These are phyloP conservation scores for Tetramorium bicarinatum DNA, from an alignment of 2,888 invertebrate species.

Conservation along the genomic window DNA sequence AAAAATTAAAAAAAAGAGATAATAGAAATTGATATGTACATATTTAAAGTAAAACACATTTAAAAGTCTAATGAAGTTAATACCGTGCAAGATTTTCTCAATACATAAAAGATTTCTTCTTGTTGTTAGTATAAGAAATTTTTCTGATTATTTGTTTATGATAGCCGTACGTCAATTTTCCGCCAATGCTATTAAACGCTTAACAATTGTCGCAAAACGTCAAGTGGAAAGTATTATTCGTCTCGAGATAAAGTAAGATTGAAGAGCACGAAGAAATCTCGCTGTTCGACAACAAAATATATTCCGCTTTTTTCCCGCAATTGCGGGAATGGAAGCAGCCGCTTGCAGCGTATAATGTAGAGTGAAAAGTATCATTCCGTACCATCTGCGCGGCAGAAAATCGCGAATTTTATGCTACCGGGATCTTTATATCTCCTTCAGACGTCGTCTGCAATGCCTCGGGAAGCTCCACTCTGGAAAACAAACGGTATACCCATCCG, in stretches of 20 bases:
- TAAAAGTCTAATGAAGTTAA: neutral
- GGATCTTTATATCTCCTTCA: slow-evolving; percentile 76
- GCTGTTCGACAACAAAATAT: slow-evolving; percentile 70
- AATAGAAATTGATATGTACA: neutral
- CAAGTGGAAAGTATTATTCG: slow-evolving; percentile 13
- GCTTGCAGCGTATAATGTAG: slow-evolving; percentile 68
- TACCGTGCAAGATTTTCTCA: neutral
- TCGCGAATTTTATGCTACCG: slow-evolving; percentile 72
- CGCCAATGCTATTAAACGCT: neutral
- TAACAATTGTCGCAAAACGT: neutral
- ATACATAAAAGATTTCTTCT: neutral
- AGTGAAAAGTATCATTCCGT: slow-evolving; percentile 74
- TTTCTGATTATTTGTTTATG: neutral
- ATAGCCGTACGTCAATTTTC: neutral
- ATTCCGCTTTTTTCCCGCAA: slow-evolving; percentile 55
- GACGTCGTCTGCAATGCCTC: slow-evolving; percentile 71
- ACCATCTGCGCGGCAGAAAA: slow-evolving; percentile 73
- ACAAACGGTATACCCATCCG: slow-evolving; percentile 71
- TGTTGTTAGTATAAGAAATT: neutral
- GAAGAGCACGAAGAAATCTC: slow-evolving; percentile 40
- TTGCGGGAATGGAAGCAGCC: slow-evolving; percentile 53
- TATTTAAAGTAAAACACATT: neutral
- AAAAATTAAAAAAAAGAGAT: neutral
- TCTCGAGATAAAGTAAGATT: slow-evolving; percentile 19
- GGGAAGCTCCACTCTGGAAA: slow-evolving; percentile 64